Evolutionary conservation across 2,888 invertebrate genomes (phyloP), one percentile per base, ranked within the genome.

Genomic region (Tholera decimalis): DNA sequence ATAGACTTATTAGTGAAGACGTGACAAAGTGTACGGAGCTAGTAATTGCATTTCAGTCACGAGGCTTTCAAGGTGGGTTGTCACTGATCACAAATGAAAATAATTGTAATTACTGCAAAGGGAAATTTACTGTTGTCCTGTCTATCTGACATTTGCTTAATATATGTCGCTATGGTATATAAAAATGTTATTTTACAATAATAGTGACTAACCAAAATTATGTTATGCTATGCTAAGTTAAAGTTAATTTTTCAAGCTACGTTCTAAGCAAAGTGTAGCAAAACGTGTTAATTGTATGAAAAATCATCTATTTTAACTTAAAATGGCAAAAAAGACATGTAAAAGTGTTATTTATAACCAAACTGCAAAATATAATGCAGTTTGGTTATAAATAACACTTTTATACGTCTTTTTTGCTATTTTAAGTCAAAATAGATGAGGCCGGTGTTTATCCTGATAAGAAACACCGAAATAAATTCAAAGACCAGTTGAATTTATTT

Each of bases 1-100:
- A 74, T 74, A 74, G 20, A 65, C 77, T 71, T 65, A 76, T 74
- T 74, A 76, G 72, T 65, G 54, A 33, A 41, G 47, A 65, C 65
- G 73, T 74, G 73, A 74, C 77, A 65, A 59, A 64, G 46, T 59
- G 26, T 57, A 76, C n/a, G 20, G 26, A 28, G 37, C 54, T 44
- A 51, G 46, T 76, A 69, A 69, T 64, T 76, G 60, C 59, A 56
- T 71, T 57, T 73, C 95, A 99, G 99, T 92, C 98, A 98, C 89
- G 99, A 99, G 85, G 97, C 98, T 67, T 99, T 99, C 94, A 98
- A 98, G 96, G 98, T 99, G 72, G 98, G 98, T 69, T 98, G 98
- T 94, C 99, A 99, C 95, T 99, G 98, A 97, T 97, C 98, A 33
- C 96, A 99, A 83, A 2, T n/a, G 15, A n/a, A 26, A 20, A n/a